phyloP scores from a whole-genome alignment of 2,888 invertebrate genomes.

The Plebejus argus region DNA sequence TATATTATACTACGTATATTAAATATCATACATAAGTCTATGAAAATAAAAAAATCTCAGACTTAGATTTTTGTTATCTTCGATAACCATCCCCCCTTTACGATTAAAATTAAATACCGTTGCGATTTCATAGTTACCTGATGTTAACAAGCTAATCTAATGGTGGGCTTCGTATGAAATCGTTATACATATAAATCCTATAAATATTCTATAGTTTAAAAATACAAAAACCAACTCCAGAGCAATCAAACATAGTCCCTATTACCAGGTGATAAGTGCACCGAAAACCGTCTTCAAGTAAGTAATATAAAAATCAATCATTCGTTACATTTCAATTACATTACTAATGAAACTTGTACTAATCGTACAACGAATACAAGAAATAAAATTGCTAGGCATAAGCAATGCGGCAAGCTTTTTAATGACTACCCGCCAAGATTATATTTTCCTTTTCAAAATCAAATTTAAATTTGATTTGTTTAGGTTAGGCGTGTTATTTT shows the following conservation, averaged over 20 bases:
- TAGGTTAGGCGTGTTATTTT: background rate
- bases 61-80: conserved; percentile 13
- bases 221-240: background rate
- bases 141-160: conserved; percentile 13
- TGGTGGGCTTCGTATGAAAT: conserved; percentile 18
- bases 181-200: background rate
- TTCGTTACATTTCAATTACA: background rate
- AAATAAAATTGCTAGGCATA: background rate
- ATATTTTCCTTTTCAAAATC: background rate
- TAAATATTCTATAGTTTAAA: background rate
- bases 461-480: no score
- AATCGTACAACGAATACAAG: background rate
- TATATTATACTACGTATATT: background rate
- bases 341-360: background rate
- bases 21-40: background rate
- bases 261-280: background rate
- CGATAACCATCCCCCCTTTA: background rate
- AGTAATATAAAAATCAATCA: background rate
- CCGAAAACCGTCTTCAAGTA: background rate
- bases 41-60: conserved; percentile 22
- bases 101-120: background rate
- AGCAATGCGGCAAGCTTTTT: background rate
- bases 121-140: conserved; percentile 7
- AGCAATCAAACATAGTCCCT: background rate
- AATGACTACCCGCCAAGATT: background rate